These are phyloP conservation scores for Melanotaenia nigrans DNA, from an alignment of 2,797 vertebrate genomes.

Conservation along the genomic window DNA sequence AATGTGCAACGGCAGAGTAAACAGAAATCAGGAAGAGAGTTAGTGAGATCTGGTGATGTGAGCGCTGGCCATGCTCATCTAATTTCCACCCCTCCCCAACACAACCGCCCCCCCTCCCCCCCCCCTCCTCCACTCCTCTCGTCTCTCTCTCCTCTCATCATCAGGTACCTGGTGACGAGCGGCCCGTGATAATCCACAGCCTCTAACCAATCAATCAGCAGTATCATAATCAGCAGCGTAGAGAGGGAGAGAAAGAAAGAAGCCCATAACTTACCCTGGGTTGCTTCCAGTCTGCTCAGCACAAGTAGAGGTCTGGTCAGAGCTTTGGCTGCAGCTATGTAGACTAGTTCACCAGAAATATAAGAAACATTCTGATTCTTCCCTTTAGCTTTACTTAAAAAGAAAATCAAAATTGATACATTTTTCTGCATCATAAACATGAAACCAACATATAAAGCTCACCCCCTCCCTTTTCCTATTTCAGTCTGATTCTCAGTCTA, in stretches of 20 bases:
- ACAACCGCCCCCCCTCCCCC: conserved; percentile 17
- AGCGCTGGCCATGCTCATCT: conserved; percentile 76
- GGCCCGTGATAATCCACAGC: conserved; percentile 84
- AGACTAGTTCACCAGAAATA: conserved; percentile 74
- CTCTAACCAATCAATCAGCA: conserved; percentile 88
- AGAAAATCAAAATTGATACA: conserved; percentile 65
- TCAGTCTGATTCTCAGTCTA: conserved; percentile 81
- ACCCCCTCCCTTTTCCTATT: conserved; percentile 76
- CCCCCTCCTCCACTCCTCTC: conserved; percentile 50
- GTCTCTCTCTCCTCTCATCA: conserved; percentile 82
- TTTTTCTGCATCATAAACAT: conserved; percentile 81
- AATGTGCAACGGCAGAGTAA: conserved; percentile 70
- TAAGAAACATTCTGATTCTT: conserved; percentile 65
- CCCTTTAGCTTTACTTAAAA: conserved; percentile 61
- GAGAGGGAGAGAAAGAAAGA: conserved; percentile 78
- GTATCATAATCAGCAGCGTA: conserved; percentile 84
- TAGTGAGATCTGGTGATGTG: conserved; percentile 76
- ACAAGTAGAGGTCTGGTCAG: conserved; percentile 74
- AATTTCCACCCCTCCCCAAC: conserved; percentile 71
- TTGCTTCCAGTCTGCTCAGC: conserved; percentile 87
- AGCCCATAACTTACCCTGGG: conserved; percentile 90
- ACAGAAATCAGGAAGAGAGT: conserved; percentile 75
- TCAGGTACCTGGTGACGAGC: conserved; percentile 87
- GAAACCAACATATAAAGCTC: conserved; percentile 80
- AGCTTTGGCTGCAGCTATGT: conserved; percentile 75